Base-by-base conservation (phyloP, 2,797 vertebrate genomes). In the Clarias laeviceps region DNA sequence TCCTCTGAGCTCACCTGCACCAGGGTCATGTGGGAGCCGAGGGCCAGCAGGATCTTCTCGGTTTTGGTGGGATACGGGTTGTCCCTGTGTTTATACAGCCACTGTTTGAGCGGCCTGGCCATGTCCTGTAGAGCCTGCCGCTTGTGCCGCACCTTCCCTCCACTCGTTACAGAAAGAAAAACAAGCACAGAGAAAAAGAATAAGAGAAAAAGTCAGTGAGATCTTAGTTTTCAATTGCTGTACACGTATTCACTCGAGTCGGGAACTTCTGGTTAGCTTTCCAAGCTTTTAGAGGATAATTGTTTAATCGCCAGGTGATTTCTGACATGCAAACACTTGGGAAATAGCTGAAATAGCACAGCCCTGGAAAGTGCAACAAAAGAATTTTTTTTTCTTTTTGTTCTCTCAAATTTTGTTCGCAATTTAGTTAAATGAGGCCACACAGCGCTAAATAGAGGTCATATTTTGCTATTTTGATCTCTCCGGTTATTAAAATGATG, bases 61-160 rank as follows among this genome's bases (percentile, higher is more conserved):
- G 98, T 99, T 93, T 99, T 99, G 88, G 98, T 99, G 82, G 98
- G 98, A 86, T 99, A 99, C 0, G 98, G 98, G 91, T 99, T 99
- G 95, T 99, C 97, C 9, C 98, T 94, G 91, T 99, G 98, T 91
- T 99, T 99, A 95, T 99, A 99, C 62, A 99, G 95, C 98, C 98
- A 99, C 86, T 99, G 98, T 89, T 99, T 99, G 69, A 99, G 95
- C 0, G 98, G 98, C 20, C 98, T 94, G 2, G 98, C 98, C 98
- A 99, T 99, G 92, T 99, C 98, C 91, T 99, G 98, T 80, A 99
- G 94, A 8, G 98, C 97, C 91, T 99, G 98, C 40, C 98, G 95
- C 93, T 99, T 99, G 93, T 98, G 97, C 79, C 97, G 94, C 91
- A 97, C 96, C 91, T 98, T 97, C 70, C 96, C 97, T 70, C 96